Evolutionary conservation across 2,888 invertebrate species (phyloP).

Genomic region (Lacanobia wlatinum): DNA sequence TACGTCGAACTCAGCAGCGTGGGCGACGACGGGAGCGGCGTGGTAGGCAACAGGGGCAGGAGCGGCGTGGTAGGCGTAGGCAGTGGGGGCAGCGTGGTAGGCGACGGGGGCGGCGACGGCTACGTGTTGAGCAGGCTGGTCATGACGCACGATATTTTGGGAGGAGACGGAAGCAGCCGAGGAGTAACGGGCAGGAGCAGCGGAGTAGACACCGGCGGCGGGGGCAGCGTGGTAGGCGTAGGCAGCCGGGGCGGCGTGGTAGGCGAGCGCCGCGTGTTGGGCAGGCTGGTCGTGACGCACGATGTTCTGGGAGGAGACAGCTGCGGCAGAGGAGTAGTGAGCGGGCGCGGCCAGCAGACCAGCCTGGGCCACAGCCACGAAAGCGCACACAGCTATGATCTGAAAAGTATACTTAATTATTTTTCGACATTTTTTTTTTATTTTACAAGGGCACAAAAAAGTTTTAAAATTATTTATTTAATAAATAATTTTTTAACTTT

Average conservation of each 20-base stretch:
- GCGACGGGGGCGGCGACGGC: slow-evolving; percentile 64
- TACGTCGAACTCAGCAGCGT: slow-evolving; percentile 35
- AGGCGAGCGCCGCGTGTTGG: slow-evolving; percentile 29
- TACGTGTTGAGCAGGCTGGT: slow-evolving; percentile 68
- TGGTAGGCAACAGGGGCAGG: slow-evolving; percentile 40
- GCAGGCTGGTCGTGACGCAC: slow-evolving; percentile 78
- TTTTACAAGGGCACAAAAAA: no score
- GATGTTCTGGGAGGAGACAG: slow-evolving; percentile 81
- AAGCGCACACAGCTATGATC: slow-evolving; percentile 69
- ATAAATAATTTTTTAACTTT: no score
- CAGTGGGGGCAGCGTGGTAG: slow-evolving; percentile 48
- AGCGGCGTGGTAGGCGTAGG: slow-evolving; percentile 64
- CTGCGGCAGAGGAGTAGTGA: slow-evolving; percentile 77
- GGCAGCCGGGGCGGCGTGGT: slow-evolving; percentile 39
- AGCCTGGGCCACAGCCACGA: slow-evolving; percentile 71
- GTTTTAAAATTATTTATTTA: no score
- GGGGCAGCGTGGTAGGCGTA: slow-evolving; percentile 43
- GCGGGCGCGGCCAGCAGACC: slow-evolving; percentile 75
- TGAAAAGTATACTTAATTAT: slow-evolving; percentile 58
- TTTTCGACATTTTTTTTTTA: no score
- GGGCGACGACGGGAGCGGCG: slow-evolving; percentile 79
- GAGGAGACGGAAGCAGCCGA: slow-evolving; percentile 79
- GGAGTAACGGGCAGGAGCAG: slow-evolving; percentile 71
- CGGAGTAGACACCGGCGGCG: slow-evolving; percentile 22
- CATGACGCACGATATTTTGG: slow-evolving; percentile 78